Evolutionary conservation across 2,888 invertebrate species (phyloP).

Genomic region (Epinotia demarniana): DNA sequence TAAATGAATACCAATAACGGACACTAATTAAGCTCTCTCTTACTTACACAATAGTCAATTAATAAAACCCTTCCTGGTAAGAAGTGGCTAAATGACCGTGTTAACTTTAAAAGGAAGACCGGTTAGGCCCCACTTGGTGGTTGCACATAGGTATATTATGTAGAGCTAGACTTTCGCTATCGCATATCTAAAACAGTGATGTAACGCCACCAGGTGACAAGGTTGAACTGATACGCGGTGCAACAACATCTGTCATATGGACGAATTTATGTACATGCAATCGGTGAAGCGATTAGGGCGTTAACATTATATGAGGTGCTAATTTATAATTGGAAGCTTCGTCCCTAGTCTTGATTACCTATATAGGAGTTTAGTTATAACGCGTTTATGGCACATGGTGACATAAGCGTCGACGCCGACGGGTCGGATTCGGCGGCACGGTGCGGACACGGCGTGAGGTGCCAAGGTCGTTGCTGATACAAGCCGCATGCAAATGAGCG

Average conservation of each 20-base stretch:
- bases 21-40: background rate
- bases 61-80: background rate
- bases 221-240: slow-evolving; percentile 2
- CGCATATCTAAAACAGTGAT: slow-evolving; percentile 42
- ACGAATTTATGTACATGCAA: background rate
- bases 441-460: slow-evolving; percentile 66
- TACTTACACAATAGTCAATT: slow-evolving; percentile 33
- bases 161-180: slow-evolving; percentile 58
- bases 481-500: slow-evolving; percentile 79
- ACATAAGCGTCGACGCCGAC: slow-evolving; percentile 55
- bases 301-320: background rate
- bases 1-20: background rate
- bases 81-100: background rate
- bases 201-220: slow-evolving; percentile 4
- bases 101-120: slow-evolving; percentile 25
- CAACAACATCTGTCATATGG: background rate
- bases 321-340: background rate
- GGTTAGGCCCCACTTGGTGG: slow-evolving; percentile 46
- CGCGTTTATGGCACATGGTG: slow-evolving; percentile 49
- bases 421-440: slow-evolving; percentile 57
- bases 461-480: slow-evolving; percentile 80
- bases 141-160: slow-evolving; percentile 36
- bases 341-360: slow-evolving; percentile 18
- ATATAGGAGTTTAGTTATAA: slow-evolving; percentile 4
- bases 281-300: too few relatives aligned